Percentiles rank a stretch among this genome's conserved stretches.
These are phyloP conservation scores for Cassiopea xamachana DNA, from an alignment of 30 jellyfish, hydroid and myxozoan species.

Conservation along the genomic window DNA sequence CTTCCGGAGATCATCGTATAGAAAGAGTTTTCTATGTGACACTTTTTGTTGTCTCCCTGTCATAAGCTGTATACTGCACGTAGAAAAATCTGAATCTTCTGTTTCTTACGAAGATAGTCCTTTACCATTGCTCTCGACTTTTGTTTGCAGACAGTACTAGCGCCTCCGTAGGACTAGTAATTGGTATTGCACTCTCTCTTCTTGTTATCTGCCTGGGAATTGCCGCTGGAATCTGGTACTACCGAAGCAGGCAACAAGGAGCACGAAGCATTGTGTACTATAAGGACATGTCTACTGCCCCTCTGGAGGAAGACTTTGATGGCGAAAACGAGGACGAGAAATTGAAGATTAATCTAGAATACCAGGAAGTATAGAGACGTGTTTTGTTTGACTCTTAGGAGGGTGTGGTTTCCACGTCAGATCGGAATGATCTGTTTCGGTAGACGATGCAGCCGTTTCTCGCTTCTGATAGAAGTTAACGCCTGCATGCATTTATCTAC, in stretches of 20 bases:
- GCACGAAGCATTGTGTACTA: slow-evolving; percentile 89
- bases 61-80: too few relatives aligned
- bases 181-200: slow-evolving; percentile 78
- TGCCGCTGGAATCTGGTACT: slow-evolving; percentile 76
- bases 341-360: slow-evolving; percentile 67
- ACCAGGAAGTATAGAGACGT: slow-evolving; percentile 46
- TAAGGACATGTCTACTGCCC: slow-evolving; percentile 98
- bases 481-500: too few relatives aligned
- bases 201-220: slow-evolving; percentile 72
- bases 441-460: not conserved
- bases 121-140: too few relatives aligned
- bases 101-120: too few relatives aligned
- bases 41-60: too few relatives aligned
- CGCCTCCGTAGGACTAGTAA: slow-evolving; percentile 67
- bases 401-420: not conserved
- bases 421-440: not conserved
- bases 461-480: too few relatives aligned
- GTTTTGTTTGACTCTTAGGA: not conserved
- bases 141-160: slow-evolving; percentile 42
- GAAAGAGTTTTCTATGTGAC: too few relatives aligned
- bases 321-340: slow-evolving; percentile 82
- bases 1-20: too few relatives aligned
- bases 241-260: slow-evolving; percentile 62
- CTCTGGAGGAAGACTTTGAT: slow-evolving; percentile 92
- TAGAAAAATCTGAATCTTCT: too few relatives aligned